Base-by-base conservation (phyloP, 2,797 vertebrate genomes). In the Paramormyrops hopkinsi region DNA sequence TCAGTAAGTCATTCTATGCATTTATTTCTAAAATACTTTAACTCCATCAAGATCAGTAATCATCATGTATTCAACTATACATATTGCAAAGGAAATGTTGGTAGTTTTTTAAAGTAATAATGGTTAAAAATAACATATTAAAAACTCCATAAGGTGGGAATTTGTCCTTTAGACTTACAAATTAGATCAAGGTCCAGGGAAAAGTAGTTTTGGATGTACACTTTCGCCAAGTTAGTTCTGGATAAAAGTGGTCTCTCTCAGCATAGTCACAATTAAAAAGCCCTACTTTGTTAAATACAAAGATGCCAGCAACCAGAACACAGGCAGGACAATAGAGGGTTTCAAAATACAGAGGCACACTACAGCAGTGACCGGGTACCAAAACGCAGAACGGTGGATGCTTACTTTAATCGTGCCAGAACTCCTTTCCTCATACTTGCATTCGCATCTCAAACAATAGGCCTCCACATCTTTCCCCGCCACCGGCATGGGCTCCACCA, bases 341-440 rank as follows among this genome's bases (percentile, higher is more conserved):
- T 48, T 50, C 46, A 85, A 48, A 85, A 25, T 50, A 51, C 73
- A 79, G 44, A 25, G 82, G 37, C 79, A 25, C 79, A 83, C 46
- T 48, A n/a, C 79, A 83, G 44, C 62, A 44, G 37, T 12, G 11
- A 25, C 1, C 2, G 33, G 17, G 33, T 7, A 50, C 17, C 22
- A 76, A 79, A 44, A 79, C 19, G 17, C 7, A 7, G 17, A 12
- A 41, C 73, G 41, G 73, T 8, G 17, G 73, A 79, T 79, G 73
- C 91, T 93, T 93, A 98, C 99, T 96, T 98, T 98, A 91, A 99
- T 99, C 0, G 98, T 99, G 91, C 96, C 97, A 2, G 99, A 99
- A 93, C 99, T 99, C 92, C 99, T 97, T 94, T 99, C 98, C 91
- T 99, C 99, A 84, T 99, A 99, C 95, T 99, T 99, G 95, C 99